phyloP scores from a whole-genome alignment of 2,797 vertebrate species.

The Coreius guichenoti region DNA sequence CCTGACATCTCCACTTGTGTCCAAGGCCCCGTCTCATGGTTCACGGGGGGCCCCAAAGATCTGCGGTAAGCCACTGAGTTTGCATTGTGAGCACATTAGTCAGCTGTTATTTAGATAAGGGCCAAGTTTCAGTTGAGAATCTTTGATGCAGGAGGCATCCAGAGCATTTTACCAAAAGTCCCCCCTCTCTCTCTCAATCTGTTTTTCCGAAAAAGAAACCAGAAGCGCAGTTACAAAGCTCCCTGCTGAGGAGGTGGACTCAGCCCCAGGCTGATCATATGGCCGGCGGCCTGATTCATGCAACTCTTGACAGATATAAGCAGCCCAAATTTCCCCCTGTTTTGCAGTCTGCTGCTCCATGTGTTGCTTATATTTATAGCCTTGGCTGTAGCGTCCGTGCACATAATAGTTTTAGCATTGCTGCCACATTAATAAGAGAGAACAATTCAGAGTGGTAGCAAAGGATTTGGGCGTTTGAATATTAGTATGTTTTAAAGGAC shows the following conservation, averaged over 20 bases:
- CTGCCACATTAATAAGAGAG: slow-evolving; percentile 50
- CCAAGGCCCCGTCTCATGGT: neutral
- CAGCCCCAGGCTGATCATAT: slow-evolving; percentile 41
- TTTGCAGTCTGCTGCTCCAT: slow-evolving; percentile 54
- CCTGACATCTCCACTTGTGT: neutral
- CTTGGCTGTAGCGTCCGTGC: slow-evolving; percentile 46
- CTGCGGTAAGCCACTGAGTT: slow-evolving; percentile 14
- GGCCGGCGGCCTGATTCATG: slow-evolving; percentile 43
- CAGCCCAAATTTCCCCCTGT: slow-evolving; percentile 47
- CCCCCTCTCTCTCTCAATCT: neutral
- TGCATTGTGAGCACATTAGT: slow-evolving; percentile 24
- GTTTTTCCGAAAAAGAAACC: slow-evolving; percentile 22
- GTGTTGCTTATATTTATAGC: slow-evolving; percentile 61
- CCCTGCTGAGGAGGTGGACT: slow-evolving; percentile 40
- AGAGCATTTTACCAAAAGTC: slow-evolving; percentile 3
- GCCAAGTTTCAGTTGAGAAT: neutral
- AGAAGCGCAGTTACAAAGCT: slow-evolving; percentile 24
- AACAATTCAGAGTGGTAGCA: slow-evolving; percentile 38
- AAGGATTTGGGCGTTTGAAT: slow-evolving; percentile 14
- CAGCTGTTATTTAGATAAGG: slow-evolving; percentile 44
- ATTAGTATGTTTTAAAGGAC: neutral
- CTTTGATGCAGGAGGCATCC: slow-evolving; percentile 3
- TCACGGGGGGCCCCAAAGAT: neutral
- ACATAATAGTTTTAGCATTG: slow-evolving; percentile 59
- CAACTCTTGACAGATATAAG: slow-evolving; percentile 52